These are phyloP conservation scores for Habropoda laboriosa DNA, from an alignment of 1,140 invertebrate species.

Conservation along the genomic window DNA sequence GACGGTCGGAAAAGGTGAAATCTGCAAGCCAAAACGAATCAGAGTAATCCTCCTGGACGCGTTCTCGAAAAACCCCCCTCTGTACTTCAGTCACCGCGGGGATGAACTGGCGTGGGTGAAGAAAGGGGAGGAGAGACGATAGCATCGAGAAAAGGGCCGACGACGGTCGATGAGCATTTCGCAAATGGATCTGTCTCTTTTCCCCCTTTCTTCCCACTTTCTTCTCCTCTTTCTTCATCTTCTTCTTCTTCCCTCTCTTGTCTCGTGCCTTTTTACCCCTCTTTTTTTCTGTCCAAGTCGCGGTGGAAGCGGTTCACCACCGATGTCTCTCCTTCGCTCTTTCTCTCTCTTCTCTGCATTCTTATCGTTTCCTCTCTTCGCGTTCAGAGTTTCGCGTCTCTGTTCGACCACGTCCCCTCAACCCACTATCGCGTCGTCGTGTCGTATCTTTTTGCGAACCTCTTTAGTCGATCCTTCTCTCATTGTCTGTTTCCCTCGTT, in stretches of 20 bases:
- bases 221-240: slow-evolving; percentile 3
- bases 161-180: slow-evolving; percentile 80
- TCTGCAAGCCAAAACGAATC: slow-evolving; percentile 82
- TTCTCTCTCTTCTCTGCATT: slow-evolving; percentile 5
- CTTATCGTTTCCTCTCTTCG: slow-evolving; percentile 9
- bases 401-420: neutral
- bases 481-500: slow-evolving; percentile 46
- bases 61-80: slow-evolving; percentile 72
- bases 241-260: neutral
- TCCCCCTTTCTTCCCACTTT: slow-evolving; percentile 32
- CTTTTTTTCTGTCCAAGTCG: slow-evolving; percentile 25
- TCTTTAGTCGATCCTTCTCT: slow-evolving; percentile 42
- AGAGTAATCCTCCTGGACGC: slow-evolving; percentile 78
- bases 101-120: too few species aligned
- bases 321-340: slow-evolving; percentile 38
- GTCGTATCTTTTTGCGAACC: slow-evolving; percentile 12
- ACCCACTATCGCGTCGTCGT: too few species aligned
- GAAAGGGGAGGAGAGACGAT: slow-evolving; percentile 30
- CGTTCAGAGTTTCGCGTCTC: slow-evolving; percentile 28
- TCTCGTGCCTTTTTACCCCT: slow-evolving; percentile 21
- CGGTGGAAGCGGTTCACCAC: slow-evolving; percentile 62
- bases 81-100: slow-evolving; percentile 7
- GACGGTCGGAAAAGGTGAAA: slow-evolving; percentile 74
- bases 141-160: slow-evolving; percentile 56
- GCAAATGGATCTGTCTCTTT: slow-evolving; percentile 76